Conservation (phyloP, 2,888 invertebrate species). For the Autographa gamma region DNA sequence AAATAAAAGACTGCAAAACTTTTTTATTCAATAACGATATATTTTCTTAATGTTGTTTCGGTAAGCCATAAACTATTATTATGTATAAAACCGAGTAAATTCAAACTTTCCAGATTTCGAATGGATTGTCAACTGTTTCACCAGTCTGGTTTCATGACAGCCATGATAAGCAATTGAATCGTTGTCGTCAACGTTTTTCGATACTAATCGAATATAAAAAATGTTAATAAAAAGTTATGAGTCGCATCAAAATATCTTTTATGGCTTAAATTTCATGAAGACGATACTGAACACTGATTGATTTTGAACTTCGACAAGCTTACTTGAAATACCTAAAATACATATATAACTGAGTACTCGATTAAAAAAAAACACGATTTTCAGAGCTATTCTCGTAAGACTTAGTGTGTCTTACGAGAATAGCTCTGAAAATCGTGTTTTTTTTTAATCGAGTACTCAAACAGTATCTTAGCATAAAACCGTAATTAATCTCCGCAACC, state of each 20-base stretch:
- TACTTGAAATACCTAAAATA: no score
- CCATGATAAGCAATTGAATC: slow-evolving; percentile 26
- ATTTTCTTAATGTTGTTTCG: neutral
- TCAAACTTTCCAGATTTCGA: slow-evolving; percentile 2
- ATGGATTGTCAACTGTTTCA: slow-evolving; percentile 14
- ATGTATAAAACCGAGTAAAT: neutral
- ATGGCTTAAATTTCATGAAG: neutral
- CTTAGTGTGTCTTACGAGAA: no score
- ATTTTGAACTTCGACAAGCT: neutral
- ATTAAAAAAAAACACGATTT: neutral
- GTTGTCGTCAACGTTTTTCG: slow-evolving; percentile 31
- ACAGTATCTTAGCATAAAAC: slow-evolving; percentile 12
- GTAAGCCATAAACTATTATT: neutral
- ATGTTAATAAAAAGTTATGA: slow-evolving; percentile 14
- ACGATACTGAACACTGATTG: slow-evolving; percentile 1
- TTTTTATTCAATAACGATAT: no score
- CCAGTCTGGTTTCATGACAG: slow-evolving; percentile 29
- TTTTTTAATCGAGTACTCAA: neutral
- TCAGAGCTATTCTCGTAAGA: neutral
- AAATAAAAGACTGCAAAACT: no score
- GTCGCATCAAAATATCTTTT: neutral
- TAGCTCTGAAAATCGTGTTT: neutral
- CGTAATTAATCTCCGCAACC: slow-evolving; percentile 29
- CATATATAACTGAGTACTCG: neutral
- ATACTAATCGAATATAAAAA: slow-evolving; percentile 18